Percentiles rank a stretch among this genome's conserved stretches.
phyloP scores from a whole-genome alignment of 2,113 vertebrate genomes.

The Thermophis baileyi region DNA sequence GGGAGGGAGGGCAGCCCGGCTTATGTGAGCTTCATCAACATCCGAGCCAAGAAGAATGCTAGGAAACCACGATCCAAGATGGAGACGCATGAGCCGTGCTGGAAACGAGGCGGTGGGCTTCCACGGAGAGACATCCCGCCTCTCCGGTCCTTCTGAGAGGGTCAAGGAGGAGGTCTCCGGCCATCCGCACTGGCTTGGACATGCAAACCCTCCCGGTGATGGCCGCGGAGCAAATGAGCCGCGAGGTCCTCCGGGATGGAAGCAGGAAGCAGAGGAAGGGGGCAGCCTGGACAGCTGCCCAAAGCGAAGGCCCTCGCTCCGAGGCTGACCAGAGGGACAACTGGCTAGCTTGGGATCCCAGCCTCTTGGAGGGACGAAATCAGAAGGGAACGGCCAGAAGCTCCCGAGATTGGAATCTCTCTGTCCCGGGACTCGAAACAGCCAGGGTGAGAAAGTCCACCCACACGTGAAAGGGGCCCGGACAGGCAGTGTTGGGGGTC shows the following conservation, averaged over 20 bases:
- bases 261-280: neutral
- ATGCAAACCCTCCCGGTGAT: neutral
- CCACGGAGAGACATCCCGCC: rapidly evolving
- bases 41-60: neutral
- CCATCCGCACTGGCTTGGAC: neutral
- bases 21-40: neutral
- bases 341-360: neutral
- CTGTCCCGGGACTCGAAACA: too few relatives aligned
- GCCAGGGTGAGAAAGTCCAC: neutral
- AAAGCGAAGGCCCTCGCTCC: neutral
- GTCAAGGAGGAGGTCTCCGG: neutral
- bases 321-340: neutral
- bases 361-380: neutral
- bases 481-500: neutral
- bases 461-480: too few relatives aligned
- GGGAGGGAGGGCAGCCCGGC: neutral
- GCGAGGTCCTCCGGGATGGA: neutral
- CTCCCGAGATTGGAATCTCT: neutral
- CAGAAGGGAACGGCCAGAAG: neutral
- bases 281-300: neutral
- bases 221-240: neutral
- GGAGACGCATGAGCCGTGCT: neutral
- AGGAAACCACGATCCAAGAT: neutral
- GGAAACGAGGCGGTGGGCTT: neutral
- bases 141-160: neutral